Percentiles rank a stretch among this genome's conserved stretches.
These are phyloP conservation scores for Lepidocolaptes lacrymiger DNA, from an alignment of 2,797 vertebrate genomes.

Conservation along the genomic window DNA sequence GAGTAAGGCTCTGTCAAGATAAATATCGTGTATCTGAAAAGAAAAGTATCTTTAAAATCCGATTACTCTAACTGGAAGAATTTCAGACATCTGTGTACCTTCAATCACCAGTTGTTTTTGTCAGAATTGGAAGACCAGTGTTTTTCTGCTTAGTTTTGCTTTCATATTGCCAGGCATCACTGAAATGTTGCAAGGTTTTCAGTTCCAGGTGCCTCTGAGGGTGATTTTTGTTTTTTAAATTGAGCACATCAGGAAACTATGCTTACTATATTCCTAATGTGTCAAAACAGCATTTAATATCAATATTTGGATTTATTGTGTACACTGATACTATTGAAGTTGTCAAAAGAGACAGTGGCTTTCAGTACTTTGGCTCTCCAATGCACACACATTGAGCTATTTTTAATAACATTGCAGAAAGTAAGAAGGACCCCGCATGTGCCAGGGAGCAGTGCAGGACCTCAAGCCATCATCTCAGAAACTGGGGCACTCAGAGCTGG, in stretches of 20 bases:
- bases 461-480: neutral
- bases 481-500: neutral
- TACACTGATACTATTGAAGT: neutral
- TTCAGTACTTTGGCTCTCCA: neutral
- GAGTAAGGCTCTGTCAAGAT: conserved; percentile 33
- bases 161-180: neutral
- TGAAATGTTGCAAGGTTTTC: neutral
- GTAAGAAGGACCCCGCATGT: neutral
- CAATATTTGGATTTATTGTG: neutral
- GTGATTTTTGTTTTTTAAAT: neutral
- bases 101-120: neutral
- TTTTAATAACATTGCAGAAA: neutral
- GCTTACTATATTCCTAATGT: neutral
- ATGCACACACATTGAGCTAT: rapidly evolving
- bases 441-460: neutral
- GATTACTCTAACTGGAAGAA: conserved; percentile 18
- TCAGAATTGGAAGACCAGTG: neutral
- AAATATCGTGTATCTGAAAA: conserved; percentile 46
- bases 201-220: neutral
- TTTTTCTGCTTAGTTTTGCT: neutral
- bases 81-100: neutral
- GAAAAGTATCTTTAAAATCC: conserved; percentile 53
- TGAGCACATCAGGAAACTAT: neutral
- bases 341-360: neutral
- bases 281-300: neutral